Conservation (phyloP, 2,888 invertebrate species). For the Fragum whitleyi region DNA sequence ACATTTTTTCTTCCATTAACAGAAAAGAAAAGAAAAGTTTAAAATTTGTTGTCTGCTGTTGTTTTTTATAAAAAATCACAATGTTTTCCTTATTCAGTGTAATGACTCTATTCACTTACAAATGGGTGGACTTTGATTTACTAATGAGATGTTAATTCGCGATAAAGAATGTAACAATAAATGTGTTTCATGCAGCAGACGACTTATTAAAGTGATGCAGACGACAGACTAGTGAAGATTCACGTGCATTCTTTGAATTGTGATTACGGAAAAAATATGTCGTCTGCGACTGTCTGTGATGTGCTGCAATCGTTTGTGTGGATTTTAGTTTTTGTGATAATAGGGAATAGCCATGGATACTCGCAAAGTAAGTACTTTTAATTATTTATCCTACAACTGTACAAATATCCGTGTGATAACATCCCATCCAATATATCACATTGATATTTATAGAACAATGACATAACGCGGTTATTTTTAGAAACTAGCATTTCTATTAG, state of each 20-base stretch:
- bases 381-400: too few species aligned
- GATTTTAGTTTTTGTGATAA: slow-evolving; percentile 22
- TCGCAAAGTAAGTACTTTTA: slow-evolving; percentile 17
- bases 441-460: too few species aligned
- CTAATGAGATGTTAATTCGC: background rate
- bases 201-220: background rate
- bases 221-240: background rate
- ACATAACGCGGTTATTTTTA: too few species aligned
- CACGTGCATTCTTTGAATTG: slow-evolving; percentile 15
- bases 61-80: background rate
- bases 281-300: slow-evolving; percentile 9
- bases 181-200: background rate
- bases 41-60: background rate
- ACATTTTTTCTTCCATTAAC: too few species aligned
- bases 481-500: too few species aligned
- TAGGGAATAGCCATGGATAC: slow-evolving; percentile 9
- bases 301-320: background rate
- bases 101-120: background rate
- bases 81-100: background rate
- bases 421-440: too few species aligned
- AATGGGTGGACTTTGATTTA: background rate
- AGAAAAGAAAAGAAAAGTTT: too few species aligned
- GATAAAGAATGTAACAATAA: slow-evolving; percentile 4
- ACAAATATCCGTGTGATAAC: too few species aligned
- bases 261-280: slow-evolving; percentile 7